Evolutionary conservation across 2,797 vertebrate genomes (phyloP).

Genomic region (Falco naumanni): DNA sequence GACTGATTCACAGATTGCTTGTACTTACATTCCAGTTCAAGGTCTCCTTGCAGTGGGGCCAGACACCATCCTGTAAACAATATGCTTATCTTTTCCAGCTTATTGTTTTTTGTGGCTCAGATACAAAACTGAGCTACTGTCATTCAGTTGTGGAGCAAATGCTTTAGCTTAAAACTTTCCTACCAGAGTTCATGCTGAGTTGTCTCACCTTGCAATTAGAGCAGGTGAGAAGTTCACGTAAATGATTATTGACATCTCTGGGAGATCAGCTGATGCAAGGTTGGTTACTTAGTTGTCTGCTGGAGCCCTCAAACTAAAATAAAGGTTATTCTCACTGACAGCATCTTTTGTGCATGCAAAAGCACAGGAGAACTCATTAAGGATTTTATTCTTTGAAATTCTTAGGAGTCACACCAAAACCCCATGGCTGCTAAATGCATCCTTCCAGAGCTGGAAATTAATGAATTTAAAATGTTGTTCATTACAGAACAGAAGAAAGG

Average conservation of each 20-base stretch:
- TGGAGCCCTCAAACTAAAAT: conserved; percentile 30
- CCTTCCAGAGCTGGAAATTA: conserved; percentile 13
- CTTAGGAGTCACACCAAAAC: conserved; percentile 32
- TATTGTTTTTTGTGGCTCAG: background rate
- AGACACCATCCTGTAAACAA: background rate
- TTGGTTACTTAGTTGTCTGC: conserved; percentile 29
- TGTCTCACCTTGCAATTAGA: conserved; percentile 32
- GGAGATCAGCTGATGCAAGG: conserved; percentile 6
- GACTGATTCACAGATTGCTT: background rate
- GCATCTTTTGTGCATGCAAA: background rate
- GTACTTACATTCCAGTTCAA: conserved; percentile 16
- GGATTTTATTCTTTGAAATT: conserved; percentile 12
- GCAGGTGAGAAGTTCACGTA: background rate
- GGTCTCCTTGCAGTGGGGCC: background rate
- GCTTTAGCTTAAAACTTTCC: background rate
- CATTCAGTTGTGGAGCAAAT: background rate
- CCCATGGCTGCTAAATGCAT: background rate
- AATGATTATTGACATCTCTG: background rate
- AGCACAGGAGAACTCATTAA: conserved; percentile 30
- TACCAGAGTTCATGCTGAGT: background rate
- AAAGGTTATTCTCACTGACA: conserved; percentile 22
- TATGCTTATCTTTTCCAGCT: background rate
- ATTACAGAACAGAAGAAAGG: background rate
- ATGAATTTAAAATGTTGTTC: conserved; percentile 30
- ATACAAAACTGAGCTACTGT: background rate